phyloP scores from a whole-genome alignment of 2,888 invertebrate genomes.

The Amphipoea lucens region DNA sequence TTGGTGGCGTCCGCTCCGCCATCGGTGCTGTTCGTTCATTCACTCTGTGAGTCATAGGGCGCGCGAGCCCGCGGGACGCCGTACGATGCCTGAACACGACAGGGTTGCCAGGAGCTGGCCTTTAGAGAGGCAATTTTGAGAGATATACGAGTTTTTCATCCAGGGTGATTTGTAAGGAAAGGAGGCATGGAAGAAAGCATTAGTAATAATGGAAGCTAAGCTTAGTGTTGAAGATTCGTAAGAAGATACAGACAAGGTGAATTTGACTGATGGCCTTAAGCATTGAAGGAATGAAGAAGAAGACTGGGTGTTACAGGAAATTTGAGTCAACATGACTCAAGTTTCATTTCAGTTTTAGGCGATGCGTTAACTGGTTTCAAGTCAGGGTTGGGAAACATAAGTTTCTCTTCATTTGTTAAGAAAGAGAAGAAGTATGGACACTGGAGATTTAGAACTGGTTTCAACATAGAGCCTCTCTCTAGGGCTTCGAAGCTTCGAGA shows the following conservation, averaged over 20 bases:
- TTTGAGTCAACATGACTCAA: no score
- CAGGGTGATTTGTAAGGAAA: not conserved
- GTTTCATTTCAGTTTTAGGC: no score
- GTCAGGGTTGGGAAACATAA: not conserved
- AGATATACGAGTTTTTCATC: slow-evolving; percentile 1
- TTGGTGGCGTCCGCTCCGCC: slow-evolving; percentile 56
- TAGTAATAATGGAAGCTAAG: not conserved
- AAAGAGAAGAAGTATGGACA: not conserved
- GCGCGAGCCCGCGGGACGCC: slow-evolving; percentile 63
- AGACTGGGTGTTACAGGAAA: no score
- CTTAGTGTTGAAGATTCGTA: no score
- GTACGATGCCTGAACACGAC: slow-evolving; percentile 45
- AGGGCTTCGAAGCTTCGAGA: not conserved
- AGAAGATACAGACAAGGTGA: not conserved
- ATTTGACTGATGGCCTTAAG: rapidly evolving
- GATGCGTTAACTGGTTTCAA: not conserved
- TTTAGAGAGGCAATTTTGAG: not conserved
- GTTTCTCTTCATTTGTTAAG: not conserved
- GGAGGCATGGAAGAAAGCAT: not conserved
- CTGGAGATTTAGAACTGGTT: not conserved
- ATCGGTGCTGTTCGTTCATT: slow-evolving; percentile 59
- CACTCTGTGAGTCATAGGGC: slow-evolving; percentile 61
- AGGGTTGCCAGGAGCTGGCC: slow-evolving; percentile 43
- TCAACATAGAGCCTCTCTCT: not conserved
- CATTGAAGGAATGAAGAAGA: not conserved